phyloP scores from a whole-genome alignment of 1,140 invertebrate species.

The Prorops nasuta region DNA sequence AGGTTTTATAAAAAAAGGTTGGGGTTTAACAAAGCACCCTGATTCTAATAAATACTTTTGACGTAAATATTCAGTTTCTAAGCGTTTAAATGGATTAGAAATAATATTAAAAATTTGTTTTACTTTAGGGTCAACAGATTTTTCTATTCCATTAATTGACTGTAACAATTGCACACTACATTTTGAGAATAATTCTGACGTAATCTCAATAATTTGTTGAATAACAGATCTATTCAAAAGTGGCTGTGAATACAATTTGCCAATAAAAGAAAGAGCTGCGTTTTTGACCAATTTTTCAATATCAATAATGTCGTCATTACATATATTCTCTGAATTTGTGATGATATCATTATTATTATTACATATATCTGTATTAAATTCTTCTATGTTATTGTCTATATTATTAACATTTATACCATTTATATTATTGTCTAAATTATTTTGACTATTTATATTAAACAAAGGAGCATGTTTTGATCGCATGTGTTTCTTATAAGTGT shows the following conservation, averaged over 20 bases:
- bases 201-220: constrained; percentile 15
- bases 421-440: background rate
- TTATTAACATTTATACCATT: background rate
- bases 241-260: constrained; percentile 4
- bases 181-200: constrained; percentile 11
- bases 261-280: background rate
- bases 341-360: background rate
- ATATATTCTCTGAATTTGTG: no score
- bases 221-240: constrained; percentile 13
- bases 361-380: background rate
- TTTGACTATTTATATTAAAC: background rate
- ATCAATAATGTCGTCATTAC: constrained; percentile 1
- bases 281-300: constrained; percentile 3
- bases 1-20: background rate
- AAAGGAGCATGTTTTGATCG: background rate
- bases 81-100: no score
- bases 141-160: constrained; percentile 6
- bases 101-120: no score
- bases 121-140: constrained; percentile 10
- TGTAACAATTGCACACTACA: constrained; percentile 6
- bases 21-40: no score
- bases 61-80: no score
- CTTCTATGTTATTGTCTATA: no score
- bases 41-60: no score
- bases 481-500: background rate